These are phyloP conservation scores for Dicrurus megarhynchus DNA, from an alignment of 2,113 vertebrate genomes.

Conservation along the genomic window DNA sequence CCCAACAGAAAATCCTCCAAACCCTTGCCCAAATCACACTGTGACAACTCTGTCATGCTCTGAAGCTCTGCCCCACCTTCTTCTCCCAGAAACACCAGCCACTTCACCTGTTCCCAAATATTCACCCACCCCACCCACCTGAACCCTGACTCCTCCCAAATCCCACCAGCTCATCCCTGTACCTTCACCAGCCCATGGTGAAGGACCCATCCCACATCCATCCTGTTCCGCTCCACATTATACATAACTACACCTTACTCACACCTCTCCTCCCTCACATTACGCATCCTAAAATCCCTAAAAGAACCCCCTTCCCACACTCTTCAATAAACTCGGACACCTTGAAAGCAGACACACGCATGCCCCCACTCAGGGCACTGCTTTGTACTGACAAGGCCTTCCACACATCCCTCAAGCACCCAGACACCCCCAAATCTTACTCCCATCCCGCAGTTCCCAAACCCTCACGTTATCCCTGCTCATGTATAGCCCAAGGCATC, in stretches of 20 bases:
- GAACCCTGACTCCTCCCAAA: background rate
- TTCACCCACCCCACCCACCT: rapidly evolving
- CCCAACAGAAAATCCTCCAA: background rate
- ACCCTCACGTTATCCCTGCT: rapidly evolving
- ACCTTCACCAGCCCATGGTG: background rate
- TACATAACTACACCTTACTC: rapidly evolving
- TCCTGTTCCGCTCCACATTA: background rate
- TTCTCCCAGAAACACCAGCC: background rate
- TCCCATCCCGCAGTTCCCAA: background rate
- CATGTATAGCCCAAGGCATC: background rate
- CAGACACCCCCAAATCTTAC: rapidly evolving
- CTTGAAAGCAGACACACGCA: background rate
- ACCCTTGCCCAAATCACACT: background rate
- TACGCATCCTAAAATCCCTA: background rate
- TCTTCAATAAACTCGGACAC: background rate
- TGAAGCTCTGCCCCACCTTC: background rate
- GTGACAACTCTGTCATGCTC: background rate
- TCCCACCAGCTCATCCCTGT: background rate
- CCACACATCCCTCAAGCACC: no score
- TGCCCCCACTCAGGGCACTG: rapidly evolving
- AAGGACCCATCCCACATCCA: background rate
- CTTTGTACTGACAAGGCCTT: background rate
- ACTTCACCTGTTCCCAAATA: background rate
- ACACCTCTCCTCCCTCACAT: rapidly evolving
- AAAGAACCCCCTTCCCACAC: no score